A percentile compares a stretch with the other conserved stretches of the same genome.
Evolutionary conservation across 2,113 vertebrate genomes (phyloP).

Genomic region (Nettapus auritus): DNA sequence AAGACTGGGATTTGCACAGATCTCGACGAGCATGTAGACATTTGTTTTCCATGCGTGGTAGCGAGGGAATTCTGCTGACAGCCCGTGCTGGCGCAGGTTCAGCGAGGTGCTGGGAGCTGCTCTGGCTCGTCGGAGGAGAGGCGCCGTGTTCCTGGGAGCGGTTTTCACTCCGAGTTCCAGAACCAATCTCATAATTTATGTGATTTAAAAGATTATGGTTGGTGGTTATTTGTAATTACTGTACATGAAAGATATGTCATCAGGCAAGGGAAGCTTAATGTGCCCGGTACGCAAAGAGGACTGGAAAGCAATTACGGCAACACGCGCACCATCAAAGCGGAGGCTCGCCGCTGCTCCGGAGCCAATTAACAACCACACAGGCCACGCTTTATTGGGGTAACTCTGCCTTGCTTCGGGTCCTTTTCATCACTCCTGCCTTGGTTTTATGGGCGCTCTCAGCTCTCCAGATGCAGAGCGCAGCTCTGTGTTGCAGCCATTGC

Average conservation of each 20-base stretch:
- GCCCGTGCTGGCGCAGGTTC: background rate
- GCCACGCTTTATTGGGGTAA: background rate
- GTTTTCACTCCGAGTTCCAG: background rate
- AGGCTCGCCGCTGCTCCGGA: background rate
- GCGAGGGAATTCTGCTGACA: background rate
- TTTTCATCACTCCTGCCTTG: background rate
- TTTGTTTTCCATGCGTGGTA: background rate
- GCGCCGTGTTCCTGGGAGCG: background rate
- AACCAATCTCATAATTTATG: background rate
- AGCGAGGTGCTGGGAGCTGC: background rate
- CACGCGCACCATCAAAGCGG: background rate
- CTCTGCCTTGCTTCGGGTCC: background rate
- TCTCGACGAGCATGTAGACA: background rate
- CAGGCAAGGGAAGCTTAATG: background rate
- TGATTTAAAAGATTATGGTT: background rate
- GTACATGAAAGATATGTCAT: background rate
- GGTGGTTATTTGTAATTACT: conserved; percentile 22
- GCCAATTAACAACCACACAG: background rate
- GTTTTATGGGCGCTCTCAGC: background rate
- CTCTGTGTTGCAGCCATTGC: background rate
- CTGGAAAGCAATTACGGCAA: background rate
- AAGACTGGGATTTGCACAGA: background rate
- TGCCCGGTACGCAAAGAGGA: background rate
- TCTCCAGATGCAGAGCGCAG: accelerated
- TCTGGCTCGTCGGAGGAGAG: background rate